Conservation (phyloP, 2,113 vertebrate genomes). For the Xiphophorus hellerii region DNA sequence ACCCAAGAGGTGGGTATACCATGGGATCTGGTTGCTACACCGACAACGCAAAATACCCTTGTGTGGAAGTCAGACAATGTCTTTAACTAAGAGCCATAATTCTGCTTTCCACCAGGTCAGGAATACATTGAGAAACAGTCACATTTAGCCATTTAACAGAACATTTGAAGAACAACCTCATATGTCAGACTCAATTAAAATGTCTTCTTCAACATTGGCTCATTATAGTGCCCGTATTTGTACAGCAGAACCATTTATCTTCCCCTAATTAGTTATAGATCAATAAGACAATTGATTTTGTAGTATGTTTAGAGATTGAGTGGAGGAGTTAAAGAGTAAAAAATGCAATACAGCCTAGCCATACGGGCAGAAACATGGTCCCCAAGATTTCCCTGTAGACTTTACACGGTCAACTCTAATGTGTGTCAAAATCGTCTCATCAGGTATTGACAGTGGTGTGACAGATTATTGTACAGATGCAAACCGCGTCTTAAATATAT, state of each 20-base stretch:
- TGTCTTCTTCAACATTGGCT: slow-evolving; percentile 72
- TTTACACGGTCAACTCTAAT: slow-evolving; percentile 42
- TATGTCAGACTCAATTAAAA: slow-evolving; percentile 75
- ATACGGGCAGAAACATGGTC: slow-evolving; percentile 71
- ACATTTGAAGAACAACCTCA: slow-evolving; percentile 38
- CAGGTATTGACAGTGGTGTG: slow-evolving; percentile 15
- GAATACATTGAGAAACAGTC: slow-evolving; percentile 25
- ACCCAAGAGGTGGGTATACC: slow-evolving; percentile 42
- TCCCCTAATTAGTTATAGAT: slow-evolving; percentile 83
- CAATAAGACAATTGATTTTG: slow-evolving; percentile 84
- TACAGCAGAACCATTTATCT: slow-evolving; percentile 81
- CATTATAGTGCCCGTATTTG: slow-evolving; percentile 79
- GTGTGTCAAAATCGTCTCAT: slow-evolving; percentile 51
- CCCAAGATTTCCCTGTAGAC: slow-evolving; percentile 69
- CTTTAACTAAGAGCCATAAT: slow-evolving; percentile 15
- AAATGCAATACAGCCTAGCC: slow-evolving; percentile 66
- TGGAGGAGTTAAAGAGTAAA: slow-evolving; percentile 72
- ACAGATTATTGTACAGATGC: slow-evolving; percentile 1
- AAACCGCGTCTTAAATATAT: slow-evolving; percentile 15
- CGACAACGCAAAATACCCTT: slow-evolving; percentile 12
- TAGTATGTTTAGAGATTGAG: slow-evolving; percentile 69
- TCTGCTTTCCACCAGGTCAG: slow-evolving; percentile 9
- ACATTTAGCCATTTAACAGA: slow-evolving; percentile 26
- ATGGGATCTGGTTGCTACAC: slow-evolving; percentile 41
- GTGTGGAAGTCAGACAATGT: slow-evolving; percentile 16